These are phyloP conservation scores for Nibea albiflora DNA, from an alignment of 2,113 vertebrate species.

Conservation along the genomic window DNA sequence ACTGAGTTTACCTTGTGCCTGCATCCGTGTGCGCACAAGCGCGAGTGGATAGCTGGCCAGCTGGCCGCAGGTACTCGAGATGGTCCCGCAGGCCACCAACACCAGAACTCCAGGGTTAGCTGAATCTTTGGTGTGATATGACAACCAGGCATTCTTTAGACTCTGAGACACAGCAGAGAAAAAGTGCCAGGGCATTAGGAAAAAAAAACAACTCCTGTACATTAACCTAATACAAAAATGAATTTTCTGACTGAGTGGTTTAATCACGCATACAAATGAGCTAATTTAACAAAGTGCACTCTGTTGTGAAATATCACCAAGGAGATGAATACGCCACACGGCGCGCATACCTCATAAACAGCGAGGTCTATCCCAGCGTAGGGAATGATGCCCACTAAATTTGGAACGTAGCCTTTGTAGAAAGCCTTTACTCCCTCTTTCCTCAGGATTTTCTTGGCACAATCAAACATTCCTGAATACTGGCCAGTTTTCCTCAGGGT, in stretches of 20 bases:
- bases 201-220: neutral
- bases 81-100: constrained; percentile 90
- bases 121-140: constrained; percentile 88
- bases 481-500: constrained; percentile 95
- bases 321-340: neutral
- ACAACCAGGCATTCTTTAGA: constrained; percentile 91
- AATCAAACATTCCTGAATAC: constrained; percentile 92
- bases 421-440: constrained; percentile 91
- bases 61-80: constrained; percentile 94
- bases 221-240: neutral
- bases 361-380: constrained; percentile 96
- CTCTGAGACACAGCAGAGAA: constrained; percentile 78
- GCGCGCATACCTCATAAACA: constrained; percentile 91
- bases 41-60: constrained; percentile 94
- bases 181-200: neutral
- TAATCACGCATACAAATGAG: neutral
- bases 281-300: constrained; percentile 44
- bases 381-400: constrained; percentile 94
- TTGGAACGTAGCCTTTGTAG: constrained; percentile 95
- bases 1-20: constrained; percentile 90
- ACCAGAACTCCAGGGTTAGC: constrained; percentile 92
- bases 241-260: neutral
- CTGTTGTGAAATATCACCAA: constrained; percentile 19
- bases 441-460: constrained; percentile 92
- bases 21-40: constrained; percentile 94